phyloP scores from a whole-genome alignment of 2,888 invertebrate genomes.

The Tholera decimalis region DNA sequence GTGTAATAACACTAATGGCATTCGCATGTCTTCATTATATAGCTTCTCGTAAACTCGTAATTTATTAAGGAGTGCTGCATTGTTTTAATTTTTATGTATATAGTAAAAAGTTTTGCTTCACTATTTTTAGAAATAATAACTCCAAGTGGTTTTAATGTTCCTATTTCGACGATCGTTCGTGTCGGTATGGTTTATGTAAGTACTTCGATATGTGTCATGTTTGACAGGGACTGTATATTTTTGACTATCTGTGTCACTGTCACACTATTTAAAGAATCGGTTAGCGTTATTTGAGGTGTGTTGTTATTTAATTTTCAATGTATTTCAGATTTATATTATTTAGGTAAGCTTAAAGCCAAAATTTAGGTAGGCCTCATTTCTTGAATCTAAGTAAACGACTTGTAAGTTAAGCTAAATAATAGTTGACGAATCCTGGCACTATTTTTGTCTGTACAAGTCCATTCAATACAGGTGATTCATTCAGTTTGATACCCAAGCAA shows the following conservation, averaged over 20 bases:
- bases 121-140: slow-evolving; percentile 47
- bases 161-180: slow-evolving; percentile 6
- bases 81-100: slow-evolving; percentile 77
- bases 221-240: slow-evolving; percentile 22
- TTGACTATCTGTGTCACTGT: slow-evolving; percentile 3
- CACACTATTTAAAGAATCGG: background rate
- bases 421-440: too few species aligned
- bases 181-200: background rate
- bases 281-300: background rate
- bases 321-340: too few species aligned
- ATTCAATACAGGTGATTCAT: too few species aligned
- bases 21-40: slow-evolving; percentile 88
- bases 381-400: too few species aligned
- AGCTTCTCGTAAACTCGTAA: slow-evolving; percentile 83
- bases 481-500: too few species aligned
- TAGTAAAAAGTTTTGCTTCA: slow-evolving; percentile 54
- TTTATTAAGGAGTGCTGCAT: slow-evolving; percentile 79
- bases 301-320: background rate
- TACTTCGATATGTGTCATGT: slow-evolving; percentile 24
- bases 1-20: slow-evolving; percentile 87
- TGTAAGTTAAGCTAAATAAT: too few species aligned
- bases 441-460: too few species aligned
- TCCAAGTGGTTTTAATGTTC: slow-evolving; percentile 37
- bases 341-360: too few species aligned
- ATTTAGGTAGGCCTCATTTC: too few species aligned